These are phyloP conservation scores for Brachionus rotundiformis DNA, from an alignment of 1,140 invertebrate species.

Conservation along the genomic window DNA sequence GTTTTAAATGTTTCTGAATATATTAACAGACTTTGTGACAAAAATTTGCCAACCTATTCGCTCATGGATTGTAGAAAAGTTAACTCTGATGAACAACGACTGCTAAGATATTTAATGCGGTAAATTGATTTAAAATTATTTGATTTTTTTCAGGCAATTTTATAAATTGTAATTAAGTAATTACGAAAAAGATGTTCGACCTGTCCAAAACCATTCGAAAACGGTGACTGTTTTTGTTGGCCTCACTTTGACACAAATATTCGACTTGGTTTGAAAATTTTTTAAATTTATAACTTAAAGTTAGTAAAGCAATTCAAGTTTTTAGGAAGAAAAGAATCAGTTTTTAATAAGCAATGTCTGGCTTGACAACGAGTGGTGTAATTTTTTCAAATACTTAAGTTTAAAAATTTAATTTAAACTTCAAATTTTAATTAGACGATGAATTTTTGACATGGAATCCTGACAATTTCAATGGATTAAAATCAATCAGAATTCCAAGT, in stretches of 20 bases:
- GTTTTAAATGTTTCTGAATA: conserved; percentile 39
- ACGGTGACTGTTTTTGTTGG: conserved; percentile 56
- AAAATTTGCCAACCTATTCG: not conserved
- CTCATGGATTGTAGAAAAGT: conserved; percentile 36
- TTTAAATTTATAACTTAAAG: not conserved
- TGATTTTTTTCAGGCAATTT: not conserved
- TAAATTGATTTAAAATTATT: not conserved
- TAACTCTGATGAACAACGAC: conserved; percentile 30
- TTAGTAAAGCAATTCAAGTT: conserved; percentile 3
- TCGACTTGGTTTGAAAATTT: conserved; percentile 57
- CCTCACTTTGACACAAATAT: conserved; percentile 58
- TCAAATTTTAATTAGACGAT: conserved; percentile 70
- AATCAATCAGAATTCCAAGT: conserved; percentile 68
- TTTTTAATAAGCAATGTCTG: conserved; percentile 70
- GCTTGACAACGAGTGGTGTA: conserved; percentile 67
- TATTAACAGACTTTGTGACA: not conserved
- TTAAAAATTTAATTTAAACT: not conserved
- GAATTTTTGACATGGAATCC: conserved; percentile 96
- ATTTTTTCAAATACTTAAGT: not conserved
- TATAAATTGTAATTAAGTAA: conserved; percentile 52
- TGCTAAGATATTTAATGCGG: not conserved
- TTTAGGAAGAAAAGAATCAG: conserved; percentile 70
- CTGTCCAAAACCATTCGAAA: conserved; percentile 56
- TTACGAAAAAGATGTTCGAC: conserved; percentile 56
- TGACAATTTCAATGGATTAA: conserved; percentile 88